Base-by-base conservation (phyloP, 2,113 vertebrate species). In the Colius striatus region DNA sequence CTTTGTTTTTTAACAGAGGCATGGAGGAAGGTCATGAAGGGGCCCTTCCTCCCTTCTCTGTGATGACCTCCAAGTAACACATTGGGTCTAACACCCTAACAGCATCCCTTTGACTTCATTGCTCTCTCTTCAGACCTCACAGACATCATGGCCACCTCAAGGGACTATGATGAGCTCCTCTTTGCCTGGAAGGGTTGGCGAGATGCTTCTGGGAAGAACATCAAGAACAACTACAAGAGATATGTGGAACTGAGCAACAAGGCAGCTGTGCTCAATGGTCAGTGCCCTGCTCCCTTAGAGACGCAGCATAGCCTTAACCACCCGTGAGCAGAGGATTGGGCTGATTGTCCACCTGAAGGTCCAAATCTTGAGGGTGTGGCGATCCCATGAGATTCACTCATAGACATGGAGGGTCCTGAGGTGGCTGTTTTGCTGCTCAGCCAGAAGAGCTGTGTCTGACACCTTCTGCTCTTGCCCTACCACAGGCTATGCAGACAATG, bases 151-250 rank as follows among this genome's bases (percentile, higher is more conserved):
- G 99, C 99, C 60, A 98, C 96, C 29, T 99, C 98, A 57, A 98
- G 97, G 84, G 98, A 99, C 75, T 99, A 99, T 2, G 91, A 99
- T 1, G 98, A 99, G 43, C 97, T 99, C 57, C 87, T 99, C 15
- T 99, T 99, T 61, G 98, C 95, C 12, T 99, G 99, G 99, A 98
- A 99, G 95, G 98, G 98, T 89, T 99, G 99, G 99, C 95, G 98
- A 53, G 98, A 99, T 54, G 96, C 96, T n/a, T 98, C 98, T 30
- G 99, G 99, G 60, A 98, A 98, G 95, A 81, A 96, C 38, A 97
- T 99, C 61, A 98, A 98, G n/a, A 70, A 62, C 29, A 90, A 94
- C 58, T 99, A 98, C 97, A 98, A 98, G 55, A 96, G 97, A 98
- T 99, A 99, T 0, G 99, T 99, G 72, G 96, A 98, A 43, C 97